Conservation (phyloP, 2,797 vertebrate genomes). For the Coracias cyanogaster region DNA sequence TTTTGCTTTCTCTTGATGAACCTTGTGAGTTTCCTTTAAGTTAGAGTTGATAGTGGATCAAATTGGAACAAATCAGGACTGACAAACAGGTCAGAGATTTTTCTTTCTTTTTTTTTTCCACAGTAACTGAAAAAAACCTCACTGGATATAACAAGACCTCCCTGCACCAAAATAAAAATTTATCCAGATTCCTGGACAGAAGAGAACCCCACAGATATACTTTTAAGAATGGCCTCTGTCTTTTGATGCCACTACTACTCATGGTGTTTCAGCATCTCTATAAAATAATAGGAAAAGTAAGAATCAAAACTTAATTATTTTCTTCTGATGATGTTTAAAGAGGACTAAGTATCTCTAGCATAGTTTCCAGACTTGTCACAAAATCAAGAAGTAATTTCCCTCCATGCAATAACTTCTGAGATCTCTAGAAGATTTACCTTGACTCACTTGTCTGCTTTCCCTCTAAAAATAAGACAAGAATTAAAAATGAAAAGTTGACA, state of each 20-base stretch:
- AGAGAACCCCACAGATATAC: not conserved
- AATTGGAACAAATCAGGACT: not conserved
- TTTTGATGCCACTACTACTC: not conserved
- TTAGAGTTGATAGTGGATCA: not conserved
- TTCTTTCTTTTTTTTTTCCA: not conserved
- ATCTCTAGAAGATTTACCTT: not conserved
- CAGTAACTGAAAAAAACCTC: not conserved
- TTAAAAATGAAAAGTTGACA: not conserved
- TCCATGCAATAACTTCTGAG: not conserved
- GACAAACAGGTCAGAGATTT: not conserved
- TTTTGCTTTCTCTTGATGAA: not conserved
- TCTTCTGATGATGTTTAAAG: not conserved
- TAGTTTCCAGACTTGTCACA: not conserved
- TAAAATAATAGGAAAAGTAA: not conserved
- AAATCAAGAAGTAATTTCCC: not conserved
- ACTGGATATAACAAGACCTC: not conserved
- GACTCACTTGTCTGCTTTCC: not conserved
- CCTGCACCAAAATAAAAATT: not conserved
- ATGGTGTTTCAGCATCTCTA: not conserved
- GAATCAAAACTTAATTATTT: not conserved
- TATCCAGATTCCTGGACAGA: not conserved
- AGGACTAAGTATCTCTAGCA: not conserved
- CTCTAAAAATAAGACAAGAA: not conserved
- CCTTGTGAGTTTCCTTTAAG: not conserved
- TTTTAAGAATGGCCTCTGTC: not conserved